Evolutionary conservation across 2,888 invertebrate genomes (phyloP).

Genomic region (Ceriagrion tenellum): DNA sequence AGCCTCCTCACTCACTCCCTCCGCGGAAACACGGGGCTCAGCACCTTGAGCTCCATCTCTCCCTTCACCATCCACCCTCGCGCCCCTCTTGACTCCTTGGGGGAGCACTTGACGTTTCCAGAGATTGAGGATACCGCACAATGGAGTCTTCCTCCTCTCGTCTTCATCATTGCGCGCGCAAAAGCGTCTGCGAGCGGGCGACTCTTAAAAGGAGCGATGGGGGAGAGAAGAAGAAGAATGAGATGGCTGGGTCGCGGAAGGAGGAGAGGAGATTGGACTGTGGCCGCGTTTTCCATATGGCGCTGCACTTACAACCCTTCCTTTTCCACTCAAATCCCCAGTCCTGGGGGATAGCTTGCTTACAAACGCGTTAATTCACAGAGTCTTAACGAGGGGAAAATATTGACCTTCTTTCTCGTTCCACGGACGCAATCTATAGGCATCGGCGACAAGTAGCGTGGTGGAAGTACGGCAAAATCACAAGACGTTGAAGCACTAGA

Average conservation of each 20-base stretch:
- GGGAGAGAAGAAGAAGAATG: background rate
- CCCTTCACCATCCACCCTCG: no score
- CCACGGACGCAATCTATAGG: background rate
- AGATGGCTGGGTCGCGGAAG: background rate
- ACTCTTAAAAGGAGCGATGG: constrained; percentile 37
- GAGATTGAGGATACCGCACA: constrained; percentile 65
- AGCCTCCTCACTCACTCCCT: background rate
- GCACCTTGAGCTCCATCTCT: no score
- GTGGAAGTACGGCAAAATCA: background rate
- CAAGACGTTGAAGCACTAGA: background rate
- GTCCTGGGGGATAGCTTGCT: background rate
- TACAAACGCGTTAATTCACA: background rate
- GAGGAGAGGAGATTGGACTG: no score
- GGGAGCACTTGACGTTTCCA: constrained; percentile 29
- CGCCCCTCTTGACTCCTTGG: background rate
- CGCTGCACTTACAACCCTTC: background rate
- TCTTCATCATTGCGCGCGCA: constrained; percentile 38
- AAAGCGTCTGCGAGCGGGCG: background rate
- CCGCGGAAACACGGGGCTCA: no score
- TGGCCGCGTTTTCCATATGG: background rate
- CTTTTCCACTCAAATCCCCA: background rate
- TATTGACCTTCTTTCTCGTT: background rate
- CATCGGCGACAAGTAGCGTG: background rate
- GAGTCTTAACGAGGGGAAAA: background rate
- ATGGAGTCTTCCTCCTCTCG: constrained; percentile 35